phyloP scores from a whole-genome alignment of 2,888 invertebrate species.

The Netelia fuscicornis region DNA sequence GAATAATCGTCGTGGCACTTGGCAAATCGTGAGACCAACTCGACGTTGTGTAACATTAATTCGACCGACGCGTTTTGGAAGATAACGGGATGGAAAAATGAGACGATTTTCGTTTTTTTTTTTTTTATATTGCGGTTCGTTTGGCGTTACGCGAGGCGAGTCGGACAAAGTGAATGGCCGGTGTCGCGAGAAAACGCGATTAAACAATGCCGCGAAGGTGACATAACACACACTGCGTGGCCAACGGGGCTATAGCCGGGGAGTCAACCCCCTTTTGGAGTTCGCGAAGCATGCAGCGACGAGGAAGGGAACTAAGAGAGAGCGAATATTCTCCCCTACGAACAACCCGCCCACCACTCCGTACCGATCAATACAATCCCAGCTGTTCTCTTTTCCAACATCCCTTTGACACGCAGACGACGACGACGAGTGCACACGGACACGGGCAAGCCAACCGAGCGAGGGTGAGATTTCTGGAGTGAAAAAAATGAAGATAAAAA shows the following conservation, averaged over 20 bases:
- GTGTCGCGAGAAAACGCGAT: conserved; percentile 64
- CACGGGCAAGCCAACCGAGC: conserved; percentile 16
- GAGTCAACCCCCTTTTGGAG: conserved; percentile 63
- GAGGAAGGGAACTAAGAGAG: conserved; percentile 53
- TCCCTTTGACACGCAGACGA: conserved; percentile 73
- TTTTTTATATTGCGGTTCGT: not conserved
- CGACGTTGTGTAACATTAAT: conserved; percentile 20
- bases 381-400: conserved; percentile 82
- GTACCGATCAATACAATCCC: conserved; percentile 83
- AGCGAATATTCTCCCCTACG: conserved; percentile 76
- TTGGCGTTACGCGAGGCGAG: conserved; percentile 2
- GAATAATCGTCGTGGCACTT: conserved; percentile 29
- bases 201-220: conserved; percentile 76
- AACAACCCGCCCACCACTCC: conserved; percentile 70
- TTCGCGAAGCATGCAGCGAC: conserved; percentile 64
- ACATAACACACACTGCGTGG: conserved; percentile 78
- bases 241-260: conserved; percentile 46
- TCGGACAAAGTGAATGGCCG: not conserved
- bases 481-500: conserved; percentile 7
- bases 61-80: not conserved
- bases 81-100: not conserved
- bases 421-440: not conserved
- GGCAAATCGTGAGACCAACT: not conserved
- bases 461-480: conserved; percentile 33
- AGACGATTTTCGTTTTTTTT: not conserved